phyloP scores from a whole-genome alignment of 2,113 vertebrate genomes.

The Benitochromis conjunctus region DNA sequence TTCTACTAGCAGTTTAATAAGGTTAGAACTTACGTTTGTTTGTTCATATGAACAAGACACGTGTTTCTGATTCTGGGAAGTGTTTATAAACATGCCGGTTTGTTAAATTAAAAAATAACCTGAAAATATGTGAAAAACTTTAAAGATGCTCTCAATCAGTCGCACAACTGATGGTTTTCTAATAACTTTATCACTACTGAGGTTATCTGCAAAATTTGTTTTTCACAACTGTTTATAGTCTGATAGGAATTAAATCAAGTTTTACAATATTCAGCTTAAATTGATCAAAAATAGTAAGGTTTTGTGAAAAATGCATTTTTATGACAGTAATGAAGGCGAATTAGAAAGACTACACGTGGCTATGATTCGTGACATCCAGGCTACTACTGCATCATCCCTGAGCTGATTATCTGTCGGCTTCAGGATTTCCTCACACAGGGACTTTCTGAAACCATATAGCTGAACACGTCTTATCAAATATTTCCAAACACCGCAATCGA shows the following conservation, averaged over 20 bases:
- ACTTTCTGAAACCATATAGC: background rate
- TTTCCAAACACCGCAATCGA: background rate
- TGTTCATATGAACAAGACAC: conserved; percentile 8
- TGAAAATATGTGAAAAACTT: background rate
- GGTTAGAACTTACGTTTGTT: conserved; percentile 3
- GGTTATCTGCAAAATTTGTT: background rate
- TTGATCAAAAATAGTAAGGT: background rate
- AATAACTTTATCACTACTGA: background rate
- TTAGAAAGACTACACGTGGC: background rate
- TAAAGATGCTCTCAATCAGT: background rate
- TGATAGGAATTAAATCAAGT: background rate
- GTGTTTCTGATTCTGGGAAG: background rate
- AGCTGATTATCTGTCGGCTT: conserved; percentile 9
- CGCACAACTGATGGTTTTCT: background rate
- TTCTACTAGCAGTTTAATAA: background rate
- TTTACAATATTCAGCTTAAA: background rate
- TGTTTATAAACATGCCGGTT: background rate
- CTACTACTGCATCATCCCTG: background rate
- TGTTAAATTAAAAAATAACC: background rate
- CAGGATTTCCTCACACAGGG: background rate
- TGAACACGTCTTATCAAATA: background rate
- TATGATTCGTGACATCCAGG: background rate
- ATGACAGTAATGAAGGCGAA: background rate
- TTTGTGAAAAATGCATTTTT: background rate
- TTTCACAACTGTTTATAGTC: background rate